Conservation (phyloP, 2,888 invertebrate genomes). For the Gymnocheta viridis region DNA sequence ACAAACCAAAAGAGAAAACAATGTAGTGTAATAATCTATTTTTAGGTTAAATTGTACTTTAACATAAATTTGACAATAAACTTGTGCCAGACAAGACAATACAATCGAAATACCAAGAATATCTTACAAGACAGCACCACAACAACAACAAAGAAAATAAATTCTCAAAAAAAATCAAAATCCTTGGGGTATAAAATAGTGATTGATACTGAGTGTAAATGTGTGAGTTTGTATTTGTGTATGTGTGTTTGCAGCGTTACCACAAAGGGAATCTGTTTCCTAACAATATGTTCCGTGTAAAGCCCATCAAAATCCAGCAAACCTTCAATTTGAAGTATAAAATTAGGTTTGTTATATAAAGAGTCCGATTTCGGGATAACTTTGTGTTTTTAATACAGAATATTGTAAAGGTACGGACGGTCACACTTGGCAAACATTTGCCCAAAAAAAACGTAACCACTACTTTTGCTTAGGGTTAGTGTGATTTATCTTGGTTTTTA, state of each 20-base stretch:
- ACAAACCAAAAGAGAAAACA: background rate
- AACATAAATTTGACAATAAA: conserved; percentile 44
- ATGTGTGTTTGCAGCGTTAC: background rate
- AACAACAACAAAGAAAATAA: background rate
- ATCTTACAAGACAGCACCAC: background rate
- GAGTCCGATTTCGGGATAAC: too few species aligned
- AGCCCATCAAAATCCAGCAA: too few species aligned
- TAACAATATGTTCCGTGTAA: too few species aligned
- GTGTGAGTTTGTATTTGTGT: background rate
- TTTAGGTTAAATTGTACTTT: conserved; percentile 44
- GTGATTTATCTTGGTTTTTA: too few species aligned
- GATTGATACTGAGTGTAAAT: conserved; percentile 26
- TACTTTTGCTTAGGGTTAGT: too few species aligned
- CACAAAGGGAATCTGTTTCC: background rate
- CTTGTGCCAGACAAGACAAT: conserved; percentile 9
- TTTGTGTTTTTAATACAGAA: too few species aligned
- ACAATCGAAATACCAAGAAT: background rate
- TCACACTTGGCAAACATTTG: too few species aligned
- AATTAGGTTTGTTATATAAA: too few species aligned
- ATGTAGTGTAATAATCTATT: conserved; percentile 33
- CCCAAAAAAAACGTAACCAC: too few species aligned
- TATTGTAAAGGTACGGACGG: too few species aligned
- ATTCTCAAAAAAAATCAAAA: conserved; percentile 21
- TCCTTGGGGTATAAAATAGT: conserved; percentile 51
- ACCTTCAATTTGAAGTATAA: too few species aligned